These are phyloP conservation scores for human DNA, from an alignment of 2,113 vertebrate genomes.

Conservation along the genomic window GRCh38 chr4:174206001-174206500, in stretches of 20 bases:
- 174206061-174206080: background rate
- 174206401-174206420: background rate
- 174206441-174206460: background rate
- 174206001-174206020: background rate
- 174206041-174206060: background rate
- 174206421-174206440: background rate
- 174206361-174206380: background rate
- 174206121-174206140: background rate
- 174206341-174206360: background rate
- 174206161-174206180: background rate
- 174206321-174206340: background rate
- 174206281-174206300: background rate
- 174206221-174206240: background rate
- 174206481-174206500: background rate
- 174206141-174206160: background rate
- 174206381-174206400: background rate
- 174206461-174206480: background rate
- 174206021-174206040: background rate
- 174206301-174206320: background rate
- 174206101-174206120: background rate
- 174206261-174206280: background rate
- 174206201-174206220: background rate
- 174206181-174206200: background rate
- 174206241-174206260: background rate
- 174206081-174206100: background rate